Evolutionary conservation across 2,888 invertebrate genomes (phyloP).

Genomic region (Pristionchus arcanus): DNA sequence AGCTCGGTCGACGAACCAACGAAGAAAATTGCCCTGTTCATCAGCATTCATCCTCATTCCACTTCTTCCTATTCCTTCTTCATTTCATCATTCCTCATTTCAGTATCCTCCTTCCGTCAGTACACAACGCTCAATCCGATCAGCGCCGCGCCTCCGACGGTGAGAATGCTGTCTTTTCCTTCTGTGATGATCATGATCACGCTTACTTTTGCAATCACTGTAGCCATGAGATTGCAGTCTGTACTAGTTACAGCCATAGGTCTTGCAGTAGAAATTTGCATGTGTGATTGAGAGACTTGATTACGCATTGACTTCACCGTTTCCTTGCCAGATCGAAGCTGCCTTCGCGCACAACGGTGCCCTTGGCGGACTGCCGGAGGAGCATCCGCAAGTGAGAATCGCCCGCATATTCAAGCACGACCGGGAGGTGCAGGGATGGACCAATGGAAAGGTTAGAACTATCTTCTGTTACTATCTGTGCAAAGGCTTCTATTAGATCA

Average conservation of each 20-base stretch:
- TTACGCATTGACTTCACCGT: too few species aligned
- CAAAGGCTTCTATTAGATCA: too few species aligned
- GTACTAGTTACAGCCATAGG: too few species aligned
- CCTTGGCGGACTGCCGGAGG: slow-evolving; percentile 40
- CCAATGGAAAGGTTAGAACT: slow-evolving; percentile 85
- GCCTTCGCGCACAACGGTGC: slow-evolving; percentile 23
- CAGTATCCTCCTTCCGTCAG: not conserved
- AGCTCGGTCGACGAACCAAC: not conserved
- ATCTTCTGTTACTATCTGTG: not conserved
- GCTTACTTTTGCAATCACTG: not conserved
- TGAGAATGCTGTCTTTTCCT: not conserved
- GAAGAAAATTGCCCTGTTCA: too few species aligned
- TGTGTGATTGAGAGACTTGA: too few species aligned
- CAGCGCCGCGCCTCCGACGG: not conserved
- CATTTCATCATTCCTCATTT: not conserved
- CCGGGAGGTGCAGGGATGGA: slow-evolving; percentile 96
- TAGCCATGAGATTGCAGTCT: not conserved
- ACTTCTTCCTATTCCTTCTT: too few species aligned
- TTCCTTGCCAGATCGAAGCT: not conserved
- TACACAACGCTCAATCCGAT: not conserved
- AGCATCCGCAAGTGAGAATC: slow-evolving; percentile 56
- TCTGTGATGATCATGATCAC: not conserved
- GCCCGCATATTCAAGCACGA: slow-evolving; percentile 83
- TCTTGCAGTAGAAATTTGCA: too few species aligned
- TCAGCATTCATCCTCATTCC: too few species aligned